A percentile compares a stretch with the other conserved stretches of the same genome.
phyloP scores from a whole-genome alignment of 2,888 invertebrate genomes.

The Ornithoptera alexandrae region DNA sequence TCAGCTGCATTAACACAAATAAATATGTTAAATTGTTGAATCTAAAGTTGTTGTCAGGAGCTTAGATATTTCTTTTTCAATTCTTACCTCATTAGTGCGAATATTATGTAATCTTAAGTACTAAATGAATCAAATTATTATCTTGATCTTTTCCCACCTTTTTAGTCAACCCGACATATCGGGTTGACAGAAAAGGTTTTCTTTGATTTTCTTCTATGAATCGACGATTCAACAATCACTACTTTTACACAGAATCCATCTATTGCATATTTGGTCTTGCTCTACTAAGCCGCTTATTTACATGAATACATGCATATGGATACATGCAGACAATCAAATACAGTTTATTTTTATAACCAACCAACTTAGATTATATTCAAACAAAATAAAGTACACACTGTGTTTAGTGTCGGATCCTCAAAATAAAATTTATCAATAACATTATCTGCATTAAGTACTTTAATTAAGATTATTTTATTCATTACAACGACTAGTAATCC shows the following conservation, averaged over 20 bases:
- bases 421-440: too few relatives aligned
- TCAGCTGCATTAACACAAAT: background rate
- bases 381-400: background rate
- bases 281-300: too few relatives aligned
- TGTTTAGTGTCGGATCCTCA: background rate
- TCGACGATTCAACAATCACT: too few relatives aligned
- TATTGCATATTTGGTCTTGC: too few relatives aligned
- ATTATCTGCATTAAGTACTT: background rate
- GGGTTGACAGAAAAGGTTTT: too few relatives aligned
- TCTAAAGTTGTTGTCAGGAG: background rate
- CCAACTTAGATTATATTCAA: background rate
- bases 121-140: background rate
- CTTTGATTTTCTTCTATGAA: too few relatives aligned
- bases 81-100: background rate
- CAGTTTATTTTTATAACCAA: too few relatives aligned
- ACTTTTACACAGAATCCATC: too few relatives aligned
- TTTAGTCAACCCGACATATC: too few relatives aligned
- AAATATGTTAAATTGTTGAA: background rate
- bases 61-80: background rate
- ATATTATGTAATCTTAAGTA: background rate
- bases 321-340: too few relatives aligned
- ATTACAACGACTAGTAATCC: constrained; percentile 4
- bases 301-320: too few relatives aligned
- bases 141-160: background rate
- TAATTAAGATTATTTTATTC: background rate